A percentile compares a stretch with the other conserved stretches of the same genome.
Conservation (phyloP, 2,113 vertebrate genomes). For the Coptodon bakossiorum region DNA sequence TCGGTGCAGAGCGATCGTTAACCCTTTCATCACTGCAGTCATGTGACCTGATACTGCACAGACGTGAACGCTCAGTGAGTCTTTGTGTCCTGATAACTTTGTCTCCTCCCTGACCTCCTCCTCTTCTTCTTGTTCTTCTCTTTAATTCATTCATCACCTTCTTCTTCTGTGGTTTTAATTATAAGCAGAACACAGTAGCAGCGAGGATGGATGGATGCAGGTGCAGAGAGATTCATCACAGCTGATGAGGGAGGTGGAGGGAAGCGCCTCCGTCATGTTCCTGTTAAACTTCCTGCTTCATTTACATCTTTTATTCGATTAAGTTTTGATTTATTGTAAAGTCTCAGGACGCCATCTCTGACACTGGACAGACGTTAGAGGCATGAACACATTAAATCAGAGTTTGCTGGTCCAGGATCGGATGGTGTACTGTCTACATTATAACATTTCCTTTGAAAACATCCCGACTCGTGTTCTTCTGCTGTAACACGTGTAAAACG, state of each 20-base stretch:
- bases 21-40: neutral
- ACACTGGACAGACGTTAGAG: neutral
- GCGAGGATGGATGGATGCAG: neutral
- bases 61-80: neutral
- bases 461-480: rapidly evolving
- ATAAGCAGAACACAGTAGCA: neutral
- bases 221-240: neutral
- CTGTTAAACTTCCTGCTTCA: neutral
- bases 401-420: neutral
- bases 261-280: neutral
- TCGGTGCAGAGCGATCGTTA: neutral
- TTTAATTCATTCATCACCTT: neutral
- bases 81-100: neutral
- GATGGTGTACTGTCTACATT: neutral
- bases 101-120: neutral
- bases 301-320: neutral
- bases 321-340: neutral
- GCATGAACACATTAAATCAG: neutral
- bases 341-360: neutral
- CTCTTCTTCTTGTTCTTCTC: neutral
- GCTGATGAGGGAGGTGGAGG: neutral
- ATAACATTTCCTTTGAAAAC: neutral
- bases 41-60: neutral
- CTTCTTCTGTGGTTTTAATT: constrained; percentile 16
- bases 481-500: neutral